A percentile compares a stretch with the other conserved stretches of the same genome.
Evolutionary conservation across 2,113 vertebrate genomes (phyloP).

Genomic region (Carassius auratus): DNA sequence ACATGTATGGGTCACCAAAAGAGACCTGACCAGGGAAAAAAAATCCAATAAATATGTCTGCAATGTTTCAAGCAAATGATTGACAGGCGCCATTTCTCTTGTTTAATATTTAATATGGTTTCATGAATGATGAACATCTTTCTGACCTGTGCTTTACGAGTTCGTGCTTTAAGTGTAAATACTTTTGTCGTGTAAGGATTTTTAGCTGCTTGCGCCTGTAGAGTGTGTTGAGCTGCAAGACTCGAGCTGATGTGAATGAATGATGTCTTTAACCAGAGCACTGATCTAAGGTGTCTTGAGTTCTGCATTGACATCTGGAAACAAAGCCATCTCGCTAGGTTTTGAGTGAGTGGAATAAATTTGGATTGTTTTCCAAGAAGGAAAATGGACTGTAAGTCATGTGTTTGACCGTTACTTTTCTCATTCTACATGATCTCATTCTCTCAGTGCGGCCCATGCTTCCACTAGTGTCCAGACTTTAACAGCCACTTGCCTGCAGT

Average conservation of each 20-base stretch:
- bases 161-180: neutral
- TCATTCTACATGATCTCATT: neutral
- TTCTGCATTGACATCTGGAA: conserved; percentile 1
- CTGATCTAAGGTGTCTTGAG: neutral
- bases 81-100: neutral
- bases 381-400: too few species aligned
- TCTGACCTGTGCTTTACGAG: neutral
- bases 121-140: neutral
- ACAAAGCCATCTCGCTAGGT: neutral
- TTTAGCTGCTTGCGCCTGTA: neutral
- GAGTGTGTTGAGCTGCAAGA: neutral
- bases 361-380: neutral
- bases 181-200: neutral
- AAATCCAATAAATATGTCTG: conserved; percentile 19
- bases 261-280: neutral
- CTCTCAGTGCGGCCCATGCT: neutral
- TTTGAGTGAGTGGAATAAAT: neutral
- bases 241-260: neutral
- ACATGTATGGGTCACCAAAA: conserved; percentile 8
- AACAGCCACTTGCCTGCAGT: conserved; percentile 11
- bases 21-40: neutral
- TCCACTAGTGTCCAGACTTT: neutral
- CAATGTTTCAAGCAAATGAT: neutral
- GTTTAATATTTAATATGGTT: conserved; percentile 19
- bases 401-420: too few species aligned